Conservation (phyloP, 2,888 invertebrate species). For the Cerastis rubricosa region DNA sequence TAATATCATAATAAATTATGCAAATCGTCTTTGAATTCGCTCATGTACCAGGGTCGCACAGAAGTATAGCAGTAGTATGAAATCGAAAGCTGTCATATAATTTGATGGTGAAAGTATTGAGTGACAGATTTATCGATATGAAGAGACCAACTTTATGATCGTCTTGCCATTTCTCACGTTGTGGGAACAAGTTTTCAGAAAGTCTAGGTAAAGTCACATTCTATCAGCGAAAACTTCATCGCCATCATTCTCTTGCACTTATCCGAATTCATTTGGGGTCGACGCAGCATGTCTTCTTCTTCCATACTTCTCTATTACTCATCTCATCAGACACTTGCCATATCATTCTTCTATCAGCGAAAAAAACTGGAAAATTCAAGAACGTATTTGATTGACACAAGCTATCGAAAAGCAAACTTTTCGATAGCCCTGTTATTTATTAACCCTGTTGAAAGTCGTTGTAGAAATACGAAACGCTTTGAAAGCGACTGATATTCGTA, state of each 20-base stretch:
- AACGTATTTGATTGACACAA: background rate
- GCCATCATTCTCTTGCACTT: too few relatives aligned
- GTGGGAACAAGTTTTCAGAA: background rate
- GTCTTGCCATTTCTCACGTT: slow-evolving; percentile 21
- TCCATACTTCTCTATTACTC: too few relatives aligned
- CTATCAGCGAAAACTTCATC: background rate
- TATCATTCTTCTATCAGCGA: too few relatives aligned
- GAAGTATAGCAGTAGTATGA: slow-evolving; percentile 42
- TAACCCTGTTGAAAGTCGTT: background rate
- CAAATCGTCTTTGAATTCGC: slow-evolving; percentile 3
- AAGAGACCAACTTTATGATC: slow-evolving; percentile 37
- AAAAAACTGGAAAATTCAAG: background rate
- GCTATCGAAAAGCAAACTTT: background rate
- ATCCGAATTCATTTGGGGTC: too few relatives aligned
- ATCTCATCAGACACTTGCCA: too few relatives aligned
- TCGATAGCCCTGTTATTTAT: too few relatives aligned
- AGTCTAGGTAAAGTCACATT: background rate
- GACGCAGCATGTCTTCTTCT: too few relatives aligned
- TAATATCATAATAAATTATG: background rate
- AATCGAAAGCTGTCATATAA: slow-evolving; percentile 73
- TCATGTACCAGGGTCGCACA: slow-evolving; percentile 37
- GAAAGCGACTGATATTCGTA: background rate
- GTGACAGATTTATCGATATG: slow-evolving; percentile 60
- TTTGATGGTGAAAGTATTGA: slow-evolving; percentile 75
- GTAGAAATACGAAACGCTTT: background rate